Base-by-base conservation (phyloP, 2,113 vertebrate species). In the Delphinus delphis region DNA sequence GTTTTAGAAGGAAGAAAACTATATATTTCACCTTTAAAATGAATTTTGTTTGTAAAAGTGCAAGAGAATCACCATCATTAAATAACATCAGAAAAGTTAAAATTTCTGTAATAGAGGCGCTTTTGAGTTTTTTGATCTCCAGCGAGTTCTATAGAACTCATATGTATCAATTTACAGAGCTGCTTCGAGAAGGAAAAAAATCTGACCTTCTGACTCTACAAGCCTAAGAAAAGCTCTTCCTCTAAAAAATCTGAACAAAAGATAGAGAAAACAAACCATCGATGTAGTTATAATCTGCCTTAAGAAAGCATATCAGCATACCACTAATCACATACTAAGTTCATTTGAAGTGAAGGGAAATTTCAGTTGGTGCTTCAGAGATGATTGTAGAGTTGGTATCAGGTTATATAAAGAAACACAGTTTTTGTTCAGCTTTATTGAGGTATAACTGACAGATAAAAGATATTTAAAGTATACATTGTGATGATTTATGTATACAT, bases 31-130 rank as follows among this genome's bases (percentile, higher is more conserved):
- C 44, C 84, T 93, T 86, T 18, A 74, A 90, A 31, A 31, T 95
- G 62, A 88, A 28, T 44, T 80, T 92, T 62, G 53, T 84, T 91
- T 85, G 20, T 76, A 70, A 96, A 86, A 88, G n/a, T 47, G 50
- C 65, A 73, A 85, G 47, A 12, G 65, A 90, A 33, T 53, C n/a
- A 36, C 11, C 28, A 41, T 62, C 36, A 65, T 73, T 82, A 76
- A 83, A 62, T 38, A 6, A 36, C 47, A 21, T 70, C n/a, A 81
- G 53, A 70, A 53, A 76, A 60, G 8, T 33, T 53, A 38, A 77
- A n/a, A 31, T 89, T 87, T 44, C 50, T 73, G 2, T 20, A 38
- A 33, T 36, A n/a, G 36, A 28, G 36, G 23, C 20, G 21, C 21
- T 68, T 70, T 60, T 74, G 4, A 62, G 41, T 44, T 76, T 71